Evolutionary conservation across 2,888 invertebrate species (phyloP).

Genomic region (Dryadula phaetusa): DNA sequence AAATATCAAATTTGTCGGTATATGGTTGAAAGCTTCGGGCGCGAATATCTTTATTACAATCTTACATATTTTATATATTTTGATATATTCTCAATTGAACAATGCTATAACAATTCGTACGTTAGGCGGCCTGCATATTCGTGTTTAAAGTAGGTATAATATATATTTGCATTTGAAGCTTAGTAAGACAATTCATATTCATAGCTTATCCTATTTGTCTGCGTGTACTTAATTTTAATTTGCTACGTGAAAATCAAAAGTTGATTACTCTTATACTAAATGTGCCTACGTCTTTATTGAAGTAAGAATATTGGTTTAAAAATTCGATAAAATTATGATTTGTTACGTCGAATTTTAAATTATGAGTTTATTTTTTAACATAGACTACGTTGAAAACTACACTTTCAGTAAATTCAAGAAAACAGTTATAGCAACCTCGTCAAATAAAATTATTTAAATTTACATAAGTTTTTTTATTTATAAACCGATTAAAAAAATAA

Average conservation of each 20-base stretch:
- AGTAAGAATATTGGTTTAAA: too few species aligned
- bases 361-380: too few species aligned
- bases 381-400: too few species aligned
- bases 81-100: not conserved
- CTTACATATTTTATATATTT: not conserved
- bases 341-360: too few species aligned
- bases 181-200: conserved; percentile 20
- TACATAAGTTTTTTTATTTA: too few species aligned
- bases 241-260: conserved; percentile 18
- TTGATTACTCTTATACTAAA: too few species aligned
- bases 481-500: too few species aligned
- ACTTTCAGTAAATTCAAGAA: too few species aligned
- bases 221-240: conserved; percentile 28
- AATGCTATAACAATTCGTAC: not conserved
- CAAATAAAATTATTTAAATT: too few species aligned
- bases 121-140: conserved; percentile 13
- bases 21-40: not conserved
- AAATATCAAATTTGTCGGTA: not conserved
- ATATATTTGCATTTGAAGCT: conserved; percentile 22
- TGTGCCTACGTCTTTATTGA: too few species aligned
- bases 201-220: conserved; percentile 28
- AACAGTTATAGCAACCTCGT: too few species aligned
- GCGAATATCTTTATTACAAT: not conserved
- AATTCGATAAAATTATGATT: too few species aligned
- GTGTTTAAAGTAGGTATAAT: conserved; percentile 13